Base-by-base conservation (phyloP, 1,140 invertebrate species). In the Vanessa atalanta region DNA sequence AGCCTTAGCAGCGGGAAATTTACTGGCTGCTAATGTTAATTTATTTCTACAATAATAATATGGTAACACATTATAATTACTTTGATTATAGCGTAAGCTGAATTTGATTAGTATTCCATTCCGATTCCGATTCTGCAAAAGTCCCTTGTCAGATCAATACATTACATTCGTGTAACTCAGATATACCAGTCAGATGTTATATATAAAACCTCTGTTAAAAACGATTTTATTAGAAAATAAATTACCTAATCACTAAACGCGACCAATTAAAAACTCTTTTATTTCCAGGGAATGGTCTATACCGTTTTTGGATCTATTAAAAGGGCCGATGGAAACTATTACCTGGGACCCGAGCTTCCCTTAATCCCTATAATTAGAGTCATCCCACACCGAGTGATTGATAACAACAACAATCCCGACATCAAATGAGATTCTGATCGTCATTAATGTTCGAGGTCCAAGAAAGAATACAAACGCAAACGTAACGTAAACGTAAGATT, bases 361-460 rank as follows among this genome's bases (percentile, higher is more conserved):
- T 80, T 89, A 88, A 90, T 90, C 87, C 87, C 86, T 86, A 87
- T 89, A 90, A 90, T 90, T 90, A 90, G 77, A 86, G 82, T 81
- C 86, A 82, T 89, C 85, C 87, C 86, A 86, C 82, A 82, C 75
- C 73, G 85, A 72, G 85, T 90, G 88, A 90, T 90, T 89, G 87
- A 90, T 90, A 88, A 85, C 83, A 71, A 64, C 73, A 73, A 78
- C 69, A 83, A 82, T 68, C 53, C 76, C 67, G 78, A 75, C 79
- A 81, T 78, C 82, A 84, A 87, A 90, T 87, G 80, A 83, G 76
- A 83, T 78, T 86, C 86, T 88, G 87, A 87, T 87, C 83, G 68
- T 63, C 23, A 70, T 48, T 61, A 26, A 68, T 47, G 31, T 68
- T 26, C 55, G 3, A n/a, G 7, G 26, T 15, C 57, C 26, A 15